These are phyloP conservation scores for Pyrrhia umbra DNA, from an alignment of 2,888 invertebrate species.

Conservation along the genomic window DNA sequence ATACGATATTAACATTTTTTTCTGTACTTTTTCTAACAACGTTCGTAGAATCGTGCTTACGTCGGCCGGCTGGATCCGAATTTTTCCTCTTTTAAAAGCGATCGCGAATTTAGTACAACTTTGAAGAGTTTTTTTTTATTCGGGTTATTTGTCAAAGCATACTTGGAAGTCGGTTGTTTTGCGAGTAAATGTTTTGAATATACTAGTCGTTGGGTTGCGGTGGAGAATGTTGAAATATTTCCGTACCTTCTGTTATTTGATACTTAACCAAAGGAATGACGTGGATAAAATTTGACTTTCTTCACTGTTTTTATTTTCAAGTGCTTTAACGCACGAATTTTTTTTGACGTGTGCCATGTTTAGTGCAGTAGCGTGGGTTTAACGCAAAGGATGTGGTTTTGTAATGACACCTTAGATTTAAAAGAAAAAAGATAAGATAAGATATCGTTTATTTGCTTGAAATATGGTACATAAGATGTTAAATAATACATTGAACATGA, in stretches of 20 bases:
- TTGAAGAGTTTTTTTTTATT: slow-evolving; percentile 41
- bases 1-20: slow-evolving; percentile 24
- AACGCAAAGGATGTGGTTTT: too few species aligned
- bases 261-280: slow-evolving; percentile 18
- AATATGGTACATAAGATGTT: too few species aligned
- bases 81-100: slow-evolving; percentile 26
- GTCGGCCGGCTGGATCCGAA: slow-evolving; percentile 14
- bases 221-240: slow-evolving; percentile 32
- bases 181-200: slow-evolving; percentile 55
- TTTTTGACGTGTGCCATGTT: not conserved
- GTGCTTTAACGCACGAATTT: not conserved
- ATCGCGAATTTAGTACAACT: slow-evolving; percentile 37
- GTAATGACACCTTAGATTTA: too few species aligned
- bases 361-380: too few species aligned
- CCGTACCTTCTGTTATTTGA: slow-evolving; percentile 21
- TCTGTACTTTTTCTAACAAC: slow-evolving; percentile 28
- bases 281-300: not conserved
- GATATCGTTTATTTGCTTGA: too few species aligned
- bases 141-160: slow-evolving; percentile 59
- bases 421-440: too few species aligned
- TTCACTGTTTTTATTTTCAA: slow-evolving; percentile 3
- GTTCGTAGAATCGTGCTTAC: slow-evolving; percentile 35
- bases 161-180: slow-evolving; percentile 50
- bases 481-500: too few species aligned
- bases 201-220: slow-evolving; percentile 28